Evolutionary conservation across 35 echinoderm and acorn worm genomes (phyloP).

Genomic region (Heliocidaris tuberculata): DNA sequence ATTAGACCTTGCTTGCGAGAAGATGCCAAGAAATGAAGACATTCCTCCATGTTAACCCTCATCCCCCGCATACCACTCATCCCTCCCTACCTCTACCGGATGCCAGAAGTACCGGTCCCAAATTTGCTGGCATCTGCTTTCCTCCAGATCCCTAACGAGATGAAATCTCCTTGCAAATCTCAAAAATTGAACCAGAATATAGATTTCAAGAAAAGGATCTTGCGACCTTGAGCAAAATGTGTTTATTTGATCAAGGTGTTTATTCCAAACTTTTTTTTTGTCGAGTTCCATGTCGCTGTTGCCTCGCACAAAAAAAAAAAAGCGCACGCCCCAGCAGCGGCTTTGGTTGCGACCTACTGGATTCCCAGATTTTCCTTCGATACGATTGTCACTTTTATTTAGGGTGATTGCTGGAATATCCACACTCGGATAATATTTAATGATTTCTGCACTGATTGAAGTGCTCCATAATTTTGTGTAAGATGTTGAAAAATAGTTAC

Average conservation of each 20-base stretch:
- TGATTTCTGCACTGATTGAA: conserved; percentile 37
- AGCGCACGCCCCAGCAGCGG: neutral
- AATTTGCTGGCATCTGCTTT: conserved; percentile 40
- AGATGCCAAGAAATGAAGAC: neutral
- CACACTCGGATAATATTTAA: neutral
- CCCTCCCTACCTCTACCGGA: conserved; percentile 24
- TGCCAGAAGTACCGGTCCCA: neutral
- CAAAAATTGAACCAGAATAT: conserved; percentile 39
- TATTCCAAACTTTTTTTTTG: conserved; percentile 20
- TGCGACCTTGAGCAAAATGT: conserved; percentile 9
- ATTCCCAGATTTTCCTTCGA: conserved; percentile 11
- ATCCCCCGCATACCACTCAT: neutral
- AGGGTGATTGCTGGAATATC: neutral
- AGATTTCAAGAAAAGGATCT: conserved; percentile 9
- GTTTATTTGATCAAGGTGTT: conserved; percentile 41
- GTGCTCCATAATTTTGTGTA: conserved; percentile 18
- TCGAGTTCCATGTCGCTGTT: neutral
- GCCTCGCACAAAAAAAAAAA: conserved; percentile 9
- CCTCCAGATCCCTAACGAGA: neutral
- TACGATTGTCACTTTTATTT: conserved; percentile 3
- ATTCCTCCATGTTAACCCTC: neutral
- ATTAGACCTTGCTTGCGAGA: neutral
- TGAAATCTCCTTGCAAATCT: conserved; percentile 36
- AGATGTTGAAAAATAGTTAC: conserved; percentile 33
- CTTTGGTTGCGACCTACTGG: neutral